These are phyloP conservation scores for Steromphala cineraria DNA, from an alignment of 2,888 invertebrate genomes.

Conservation along the genomic window DNA sequence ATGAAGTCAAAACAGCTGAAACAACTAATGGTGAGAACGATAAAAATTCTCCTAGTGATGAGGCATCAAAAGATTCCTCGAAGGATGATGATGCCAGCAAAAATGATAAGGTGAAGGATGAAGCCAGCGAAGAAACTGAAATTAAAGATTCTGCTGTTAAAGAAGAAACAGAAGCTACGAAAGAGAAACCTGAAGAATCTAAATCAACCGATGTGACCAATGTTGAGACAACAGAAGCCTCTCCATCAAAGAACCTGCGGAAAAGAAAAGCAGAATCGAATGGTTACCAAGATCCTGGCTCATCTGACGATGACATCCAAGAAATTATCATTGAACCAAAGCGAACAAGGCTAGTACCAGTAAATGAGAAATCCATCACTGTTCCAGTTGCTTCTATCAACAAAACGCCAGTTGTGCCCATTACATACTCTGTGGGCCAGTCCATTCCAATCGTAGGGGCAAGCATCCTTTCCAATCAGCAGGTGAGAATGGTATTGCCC, in stretches of 20 bases:
- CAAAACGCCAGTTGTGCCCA: not conserved
- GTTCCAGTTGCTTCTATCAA: not conserved
- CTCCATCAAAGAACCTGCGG: not conserved
- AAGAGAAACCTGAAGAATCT: not conserved
- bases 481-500: constrained; percentile 14
- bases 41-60: not conserved
- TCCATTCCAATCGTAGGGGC: not conserved
- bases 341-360: not conserved
- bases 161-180: not conserved
- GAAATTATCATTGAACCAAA: not conserved
- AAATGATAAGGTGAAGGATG: not conserved
- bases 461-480: not conserved
- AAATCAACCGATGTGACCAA: not conserved
- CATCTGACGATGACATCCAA: not conserved
- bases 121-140: not conserved
- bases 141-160: constrained; percentile 17
- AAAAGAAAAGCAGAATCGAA: not conserved
- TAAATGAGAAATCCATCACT: not conserved
- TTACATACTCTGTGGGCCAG: not conserved
- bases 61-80: not conserved
- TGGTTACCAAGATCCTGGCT: not conserved
- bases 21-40: not conserved
- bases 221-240: not conserved
- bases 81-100: not conserved
- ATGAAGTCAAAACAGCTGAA: not conserved